Evolutionary conservation across 2,113 vertebrate genomes (phyloP), one percentile per base, ranked within the genome.

Genomic region (Tonatia bakeri): DNA sequence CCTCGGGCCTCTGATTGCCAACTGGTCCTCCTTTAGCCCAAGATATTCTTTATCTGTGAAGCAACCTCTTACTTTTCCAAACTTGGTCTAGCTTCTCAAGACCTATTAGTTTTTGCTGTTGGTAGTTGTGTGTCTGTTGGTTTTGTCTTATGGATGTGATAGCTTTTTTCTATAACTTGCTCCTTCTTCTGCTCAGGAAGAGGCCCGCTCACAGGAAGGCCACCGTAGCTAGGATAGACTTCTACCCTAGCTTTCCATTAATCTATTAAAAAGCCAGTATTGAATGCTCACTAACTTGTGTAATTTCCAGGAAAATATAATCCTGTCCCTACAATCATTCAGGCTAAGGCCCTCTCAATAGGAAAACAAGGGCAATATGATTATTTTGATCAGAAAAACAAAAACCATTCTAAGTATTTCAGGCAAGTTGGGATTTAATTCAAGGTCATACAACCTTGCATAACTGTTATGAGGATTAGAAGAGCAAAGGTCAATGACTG

Each of bases 391-490:
- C 54, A 79, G 72, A 36, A 73, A 73, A 82, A 87, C n/a, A 86
- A 72, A 94, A 81, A 75, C 7, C 8, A 45, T 64, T 94, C 40
- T 91, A 61, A 50, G 45, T 88, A 76, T 96, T 95, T 96, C 20
- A 77, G 73, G 19, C n/a, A 90, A 16, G 20, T 9, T 40, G 13
- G 7, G 6, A 82, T 86, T 85, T 85, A 77, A 16, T 50, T 94
- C 22, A 73, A 67, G 91, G 54, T 86, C 9, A 56, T 87, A 90
- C 3, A 91, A 69, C 22, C 43, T 90, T 65, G 11, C 6, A 73
- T 1, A 56, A 69, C 45, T 81, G 9, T 90, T 84, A 87, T 36
- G 72, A 93, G 15, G 26, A 36, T 76, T 64, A 79, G 61, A 77
- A 33, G 67, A 69, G 22, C 14, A 33, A n/a, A 65, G 43, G 28